Percentiles rank a stretch among this genome's conserved stretches.
Evolutionary conservation across 2,797 vertebrate species (phyloP).

Genomic region (Anniella stebbinsi): DNA sequence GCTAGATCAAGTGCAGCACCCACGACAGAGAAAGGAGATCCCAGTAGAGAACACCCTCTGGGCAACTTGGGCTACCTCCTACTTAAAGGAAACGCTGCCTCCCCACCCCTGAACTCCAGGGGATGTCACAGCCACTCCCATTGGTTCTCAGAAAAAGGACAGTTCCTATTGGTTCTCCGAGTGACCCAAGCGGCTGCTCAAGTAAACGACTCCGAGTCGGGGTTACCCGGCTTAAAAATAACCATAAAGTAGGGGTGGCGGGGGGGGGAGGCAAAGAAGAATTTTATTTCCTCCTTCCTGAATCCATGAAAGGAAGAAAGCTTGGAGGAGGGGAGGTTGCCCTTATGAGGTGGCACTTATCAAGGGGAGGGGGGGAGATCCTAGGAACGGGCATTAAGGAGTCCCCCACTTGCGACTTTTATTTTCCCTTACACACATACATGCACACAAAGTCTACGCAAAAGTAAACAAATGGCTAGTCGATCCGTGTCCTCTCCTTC

Average conservation of each 20-base stretch:
- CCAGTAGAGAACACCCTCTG: background rate
- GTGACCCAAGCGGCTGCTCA: background rate
- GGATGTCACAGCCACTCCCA: conserved; percentile 35
- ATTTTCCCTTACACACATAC: background rate
- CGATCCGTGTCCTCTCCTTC: no score
- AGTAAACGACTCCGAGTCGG: background rate
- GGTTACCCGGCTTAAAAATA: background rate
- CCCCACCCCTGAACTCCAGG: conserved; percentile 19
- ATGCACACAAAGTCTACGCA: background rate
- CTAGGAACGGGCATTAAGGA: background rate
- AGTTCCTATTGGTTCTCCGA: conserved; percentile 29
- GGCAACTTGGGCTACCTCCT: background rate
- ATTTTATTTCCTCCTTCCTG: background rate
- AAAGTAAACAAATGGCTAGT: background rate
- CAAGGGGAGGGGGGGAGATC: no score
- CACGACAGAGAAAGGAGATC: background rate
- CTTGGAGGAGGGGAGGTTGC: background rate
- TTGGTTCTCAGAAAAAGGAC: conserved; percentile 26
- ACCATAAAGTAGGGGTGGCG: no score
- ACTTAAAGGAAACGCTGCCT: background rate
- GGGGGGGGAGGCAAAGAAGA: no score
- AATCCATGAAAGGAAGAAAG: background rate
- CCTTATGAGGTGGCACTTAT: background rate
- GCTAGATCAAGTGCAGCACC: background rate
- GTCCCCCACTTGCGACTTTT: background rate